phyloP scores from a whole-genome alignment of 2,888 invertebrate species.

The Microplitis manilae region DNA sequence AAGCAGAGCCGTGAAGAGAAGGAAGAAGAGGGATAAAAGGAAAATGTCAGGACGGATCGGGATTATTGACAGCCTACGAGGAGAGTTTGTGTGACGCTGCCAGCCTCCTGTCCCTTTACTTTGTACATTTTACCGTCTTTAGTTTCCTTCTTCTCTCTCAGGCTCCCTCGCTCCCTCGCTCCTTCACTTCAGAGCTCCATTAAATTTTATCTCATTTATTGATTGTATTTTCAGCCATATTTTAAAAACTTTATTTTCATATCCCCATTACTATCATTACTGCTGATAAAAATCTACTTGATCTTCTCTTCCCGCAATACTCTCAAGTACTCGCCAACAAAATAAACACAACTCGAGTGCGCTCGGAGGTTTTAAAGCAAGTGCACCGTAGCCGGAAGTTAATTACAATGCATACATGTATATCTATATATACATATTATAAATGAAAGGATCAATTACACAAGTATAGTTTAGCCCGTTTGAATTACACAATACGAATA shows the following conservation, averaged over 20 bases:
- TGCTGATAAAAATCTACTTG: slow-evolving; percentile 1
- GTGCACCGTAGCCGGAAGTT: background rate
- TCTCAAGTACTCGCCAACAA: no score
- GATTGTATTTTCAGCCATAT: background rate
- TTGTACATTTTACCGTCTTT: slow-evolving; percentile 31
- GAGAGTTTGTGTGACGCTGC: slow-evolving; percentile 44
- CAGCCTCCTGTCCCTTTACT: slow-evolving; percentile 19
- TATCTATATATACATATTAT: background rate
- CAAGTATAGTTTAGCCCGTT: slow-evolving; percentile 7
- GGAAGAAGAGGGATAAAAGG: slow-evolving; percentile 13
- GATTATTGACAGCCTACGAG: slow-evolving; percentile 45
- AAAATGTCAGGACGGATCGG: slow-evolving; percentile 31
- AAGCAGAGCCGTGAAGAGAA: background rate
- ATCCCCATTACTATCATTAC: background rate
- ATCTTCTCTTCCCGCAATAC: background rate
- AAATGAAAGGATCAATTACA: slow-evolving; percentile 11
- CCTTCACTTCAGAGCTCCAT: slow-evolving; percentile 22
- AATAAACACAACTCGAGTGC: no score
- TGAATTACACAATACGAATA: background rate
- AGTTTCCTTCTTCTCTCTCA: slow-evolving; percentile 28
- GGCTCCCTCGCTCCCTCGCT: slow-evolving; percentile 35
- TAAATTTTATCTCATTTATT: slow-evolving; percentile 22
- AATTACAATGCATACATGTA: background rate
- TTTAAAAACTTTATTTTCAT: background rate
- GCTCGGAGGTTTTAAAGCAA: no score